Base-by-base conservation (phyloP, 1,140 invertebrate genomes). In the Drosophila triauraria region DNA sequence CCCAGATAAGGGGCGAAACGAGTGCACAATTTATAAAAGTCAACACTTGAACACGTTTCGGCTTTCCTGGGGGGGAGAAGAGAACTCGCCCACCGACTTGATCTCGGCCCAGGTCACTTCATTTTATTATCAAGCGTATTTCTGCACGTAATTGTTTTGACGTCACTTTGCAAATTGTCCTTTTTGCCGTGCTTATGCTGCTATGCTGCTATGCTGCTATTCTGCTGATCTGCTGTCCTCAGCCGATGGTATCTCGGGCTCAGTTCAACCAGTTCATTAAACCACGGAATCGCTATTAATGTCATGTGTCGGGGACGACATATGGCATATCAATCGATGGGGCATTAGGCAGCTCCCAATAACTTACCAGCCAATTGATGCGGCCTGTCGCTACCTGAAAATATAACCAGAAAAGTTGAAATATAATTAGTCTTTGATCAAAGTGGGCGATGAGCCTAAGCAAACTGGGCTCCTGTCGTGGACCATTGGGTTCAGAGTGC, bases 11-110 rank as follows among this genome's bases (percentile, higher is more conserved):
- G 27, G 50, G 13, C 60, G 69, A 75, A 81, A 80, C 77, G 85
- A 90, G 77, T 75, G 74, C 80, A 88, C 84, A 88, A 88, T 88
- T 88, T 88, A 88, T 88, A 88, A 90, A 90, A 90, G 85, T 88
- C 85, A 90, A 75, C 85, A 88, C 85, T 88, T 88, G 71, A 85
- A 83, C 85, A 88, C 85, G 85, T 88, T 85, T 67, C 61, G 78
- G 78, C 78, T 80, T 75, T 88, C 70, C 77, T 80, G 63, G 17
- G 58, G 42, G 67, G 32, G 67, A 51, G 47, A 44, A 35, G 46
- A 43, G 63, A 2, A 15, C 47, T 12, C 50, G n/a, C 46, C 25
- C n/a, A 32, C 57, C 20, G 44, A 9, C 20, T 46, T 12, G 17
- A 17, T 30, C 30, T 25, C 54, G 42, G 27, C 25, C 56, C 43